Evolutionary conservation across 2,797 vertebrate species (phyloP), one percentile per base, ranked within the genome.

Genomic region (Luscinia luscinia): DNA sequence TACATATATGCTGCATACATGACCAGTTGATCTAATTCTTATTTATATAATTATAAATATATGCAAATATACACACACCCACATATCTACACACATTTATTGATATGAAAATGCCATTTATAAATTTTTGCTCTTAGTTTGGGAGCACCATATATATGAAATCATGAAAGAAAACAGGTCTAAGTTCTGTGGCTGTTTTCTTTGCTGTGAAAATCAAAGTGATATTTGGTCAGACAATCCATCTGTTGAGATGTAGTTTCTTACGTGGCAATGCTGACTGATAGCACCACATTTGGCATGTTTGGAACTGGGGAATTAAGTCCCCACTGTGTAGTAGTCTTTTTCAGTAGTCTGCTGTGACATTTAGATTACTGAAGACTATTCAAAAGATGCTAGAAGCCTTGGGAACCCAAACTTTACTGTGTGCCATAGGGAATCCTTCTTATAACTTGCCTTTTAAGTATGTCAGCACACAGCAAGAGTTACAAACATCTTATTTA

Each of bases 171-270:
- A 80, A 80, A 94, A 58, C 57, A 87, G 34, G 69, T 82, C 11
- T 57, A 66, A 63, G 6, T 69, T 83, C 32, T 61, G 27, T n/a
- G 77, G 21, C 22, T 57, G 54, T 55, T 75, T 75, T 38, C 61
- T 38, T 13, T 9, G 1, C 32, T 57, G 32, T 80, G 78, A 90
- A 89, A 79, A 84, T 63, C 32, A 43, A 83, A 90, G 27, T 0
- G 1, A 21, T 94, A 69, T 67, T 93, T 91, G 82, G 89, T 91
- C 85, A 88, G 76, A 91, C 26, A 62, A 52, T 84, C 83, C 70
- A 85, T 87, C 87, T 94, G 83, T 46, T 86, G 34, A 40, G 24
- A 40, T 49, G 34, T 19, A 81, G 34, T 45, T 89, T 81, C 52
- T 90, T 85, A 68, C 30, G 45, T 54, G 48, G 36, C 51, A 78